A percentile compares a stretch with the other conserved stretches of the same genome.
Conservation (phyloP, 2,113 vertebrate genomes). For the Ictidomys tridecemlineatus region DNA sequence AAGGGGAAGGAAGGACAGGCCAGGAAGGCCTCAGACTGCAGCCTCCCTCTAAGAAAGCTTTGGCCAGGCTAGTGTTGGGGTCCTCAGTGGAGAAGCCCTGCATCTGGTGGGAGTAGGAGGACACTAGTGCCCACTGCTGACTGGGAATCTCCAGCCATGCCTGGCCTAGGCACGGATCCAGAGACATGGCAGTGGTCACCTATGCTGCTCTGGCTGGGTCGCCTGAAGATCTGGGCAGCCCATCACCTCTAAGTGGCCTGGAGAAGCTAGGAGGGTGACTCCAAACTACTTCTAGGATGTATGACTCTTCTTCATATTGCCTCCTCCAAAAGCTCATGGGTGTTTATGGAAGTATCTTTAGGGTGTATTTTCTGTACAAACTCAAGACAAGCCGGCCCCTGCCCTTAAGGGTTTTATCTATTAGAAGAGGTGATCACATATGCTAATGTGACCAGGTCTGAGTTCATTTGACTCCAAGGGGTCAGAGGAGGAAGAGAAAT, state of each 20-base stretch:
- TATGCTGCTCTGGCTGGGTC: background rate
- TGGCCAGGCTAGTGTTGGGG: background rate
- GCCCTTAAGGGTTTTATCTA: background rate
- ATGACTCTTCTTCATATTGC: background rate
- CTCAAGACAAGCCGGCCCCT: background rate
- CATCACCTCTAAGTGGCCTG: background rate
- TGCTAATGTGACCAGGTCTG: background rate
- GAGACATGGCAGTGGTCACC: background rate
- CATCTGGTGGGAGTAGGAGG: background rate
- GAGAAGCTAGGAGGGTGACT: background rate
- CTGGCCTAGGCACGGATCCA: background rate
- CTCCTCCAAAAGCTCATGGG: background rate
- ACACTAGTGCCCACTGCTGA: background rate
- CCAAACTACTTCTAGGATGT: background rate
- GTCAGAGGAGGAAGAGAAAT: background rate
- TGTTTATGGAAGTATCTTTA: background rate
- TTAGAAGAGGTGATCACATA: background rate
- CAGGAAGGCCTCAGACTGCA: background rate
- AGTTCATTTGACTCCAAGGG: background rate
- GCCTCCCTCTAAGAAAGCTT: background rate
- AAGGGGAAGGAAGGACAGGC: background rate
- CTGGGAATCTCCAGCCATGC: background rate
- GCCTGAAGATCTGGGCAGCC: background rate
- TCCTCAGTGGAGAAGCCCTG: background rate
- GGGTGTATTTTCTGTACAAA: background rate